A percentile compares a stretch with the other conserved stretches of the same genome.
phyloP scores from a whole-genome alignment of 1,140 invertebrate species.

The Tyrophagus putrescentiae region DNA sequence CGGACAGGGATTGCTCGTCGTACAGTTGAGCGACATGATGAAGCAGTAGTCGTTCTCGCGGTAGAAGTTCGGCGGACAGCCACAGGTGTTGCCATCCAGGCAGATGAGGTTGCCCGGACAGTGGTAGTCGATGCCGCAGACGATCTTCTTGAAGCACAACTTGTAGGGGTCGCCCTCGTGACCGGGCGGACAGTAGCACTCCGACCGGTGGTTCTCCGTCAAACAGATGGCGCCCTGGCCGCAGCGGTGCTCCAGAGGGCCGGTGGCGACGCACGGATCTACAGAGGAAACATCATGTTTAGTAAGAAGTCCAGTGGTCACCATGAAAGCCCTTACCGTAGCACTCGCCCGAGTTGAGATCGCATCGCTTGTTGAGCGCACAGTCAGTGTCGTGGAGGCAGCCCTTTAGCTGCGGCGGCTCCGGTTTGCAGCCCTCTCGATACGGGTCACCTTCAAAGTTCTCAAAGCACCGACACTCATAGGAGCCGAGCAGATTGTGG shows the following conservation, averaged over 20 bases:
- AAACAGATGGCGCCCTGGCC: constrained; percentile 74
- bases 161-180: constrained; percentile 63
- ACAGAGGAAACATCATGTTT: background rate
- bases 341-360: constrained; percentile 17
- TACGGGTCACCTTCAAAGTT: constrained; percentile 61
- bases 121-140: constrained; percentile 33
- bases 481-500: constrained; percentile 45
- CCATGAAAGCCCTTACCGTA: constrained; percentile 10
- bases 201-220: constrained; percentile 61
- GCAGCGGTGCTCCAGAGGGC: constrained; percentile 39
- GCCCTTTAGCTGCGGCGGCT: constrained; percentile 13
- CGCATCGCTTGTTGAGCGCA: constrained; percentile 65
- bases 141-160: constrained; percentile 49
- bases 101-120: constrained; percentile 32
- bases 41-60: constrained; percentile 30
- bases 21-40: constrained; percentile 28
- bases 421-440: constrained; percentile 49
- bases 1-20: constrained; percentile 32
- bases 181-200: constrained; percentile 62
- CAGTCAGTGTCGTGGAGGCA: constrained; percentile 53
- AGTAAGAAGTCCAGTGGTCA: background rate
- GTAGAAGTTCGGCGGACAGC: constrained; percentile 28
- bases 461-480: constrained; percentile 54
- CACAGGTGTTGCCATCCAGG: constrained; percentile 28
- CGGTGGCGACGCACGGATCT: constrained; percentile 9